phyloP scores from a whole-genome alignment of 2,888 invertebrate species.

The Lithophane semibrunnea region DNA sequence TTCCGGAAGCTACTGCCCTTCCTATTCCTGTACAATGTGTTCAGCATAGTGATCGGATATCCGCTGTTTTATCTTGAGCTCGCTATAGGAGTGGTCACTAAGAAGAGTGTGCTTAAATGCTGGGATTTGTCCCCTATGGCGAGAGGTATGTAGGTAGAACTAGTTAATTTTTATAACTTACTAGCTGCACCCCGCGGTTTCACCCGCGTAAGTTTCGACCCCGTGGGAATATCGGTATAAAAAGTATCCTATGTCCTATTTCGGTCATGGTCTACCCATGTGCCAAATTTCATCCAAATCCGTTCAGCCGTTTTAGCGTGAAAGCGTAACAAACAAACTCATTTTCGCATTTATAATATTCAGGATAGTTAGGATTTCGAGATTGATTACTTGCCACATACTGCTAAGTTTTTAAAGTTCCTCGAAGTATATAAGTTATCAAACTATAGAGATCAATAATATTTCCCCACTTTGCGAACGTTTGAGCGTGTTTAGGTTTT shows the following conservation, averaged over 20 bases:
- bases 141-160: constrained; percentile 75
- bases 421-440: background rate
- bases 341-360: no score
- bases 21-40: constrained; percentile 83
- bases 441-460: no score
- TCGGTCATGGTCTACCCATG: no score
- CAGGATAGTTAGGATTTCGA: no score
- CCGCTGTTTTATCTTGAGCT: constrained; percentile 86
- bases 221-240: no score
- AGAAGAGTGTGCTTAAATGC: constrained; percentile 83
- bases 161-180: background rate
- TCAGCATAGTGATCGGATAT: constrained; percentile 83
- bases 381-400: background rate
- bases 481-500: no score
- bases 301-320: no score
- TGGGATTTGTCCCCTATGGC: constrained; percentile 86
- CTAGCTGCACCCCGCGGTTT: no score
- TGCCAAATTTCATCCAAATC: no score
- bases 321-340: no score
- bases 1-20: constrained; percentile 80
- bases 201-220: no score
- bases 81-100: constrained; percentile 84
- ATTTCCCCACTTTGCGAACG: background rate
- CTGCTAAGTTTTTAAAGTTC: background rate
- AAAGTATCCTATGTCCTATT: no score